Conservation (phyloP, 2,113 vertebrate genomes). For the Calidris pygmaea region DNA sequence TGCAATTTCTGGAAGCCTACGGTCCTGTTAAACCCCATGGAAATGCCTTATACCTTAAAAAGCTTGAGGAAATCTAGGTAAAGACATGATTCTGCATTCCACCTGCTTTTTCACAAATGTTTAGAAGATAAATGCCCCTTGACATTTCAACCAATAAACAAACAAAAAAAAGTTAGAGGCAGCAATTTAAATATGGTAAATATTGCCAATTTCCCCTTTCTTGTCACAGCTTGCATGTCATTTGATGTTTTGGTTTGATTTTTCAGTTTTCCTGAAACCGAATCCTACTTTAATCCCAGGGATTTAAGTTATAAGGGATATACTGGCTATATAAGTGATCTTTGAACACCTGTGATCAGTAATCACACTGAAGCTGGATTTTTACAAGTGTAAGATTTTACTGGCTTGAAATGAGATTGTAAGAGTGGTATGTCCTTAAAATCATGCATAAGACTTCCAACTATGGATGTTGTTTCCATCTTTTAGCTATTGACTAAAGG, state of each 20-base stretch:
- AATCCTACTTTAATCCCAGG: not conserved
- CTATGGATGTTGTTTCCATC: not conserved
- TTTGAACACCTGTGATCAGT: not conserved
- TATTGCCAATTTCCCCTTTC: not conserved
- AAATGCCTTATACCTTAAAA: not conserved
- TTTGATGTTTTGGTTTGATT: not conserved
- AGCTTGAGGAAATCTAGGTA: not conserved
- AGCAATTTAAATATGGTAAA: not conserved
- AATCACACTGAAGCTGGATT: not conserved
- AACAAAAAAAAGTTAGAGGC: not conserved
- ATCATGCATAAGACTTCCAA: not conserved
- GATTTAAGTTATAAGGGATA: not conserved
- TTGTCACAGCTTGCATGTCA: not conserved
- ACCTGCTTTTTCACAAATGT: not conserved
- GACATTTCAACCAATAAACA: not conserved
- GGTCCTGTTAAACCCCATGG: not conserved
- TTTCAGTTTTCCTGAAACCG: not conserved
- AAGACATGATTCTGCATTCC: not conserved
- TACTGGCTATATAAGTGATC: not conserved
- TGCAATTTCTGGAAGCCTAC: not conserved
- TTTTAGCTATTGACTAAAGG: not conserved
- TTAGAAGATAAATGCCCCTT: not conserved
- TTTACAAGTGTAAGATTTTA: not conserved
- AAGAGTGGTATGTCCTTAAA: not conserved
- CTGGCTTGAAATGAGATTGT: not conserved